Evolutionary conservation across 2,888 invertebrate genomes (phyloP).

Genomic region (Drosophila merina): DNA sequence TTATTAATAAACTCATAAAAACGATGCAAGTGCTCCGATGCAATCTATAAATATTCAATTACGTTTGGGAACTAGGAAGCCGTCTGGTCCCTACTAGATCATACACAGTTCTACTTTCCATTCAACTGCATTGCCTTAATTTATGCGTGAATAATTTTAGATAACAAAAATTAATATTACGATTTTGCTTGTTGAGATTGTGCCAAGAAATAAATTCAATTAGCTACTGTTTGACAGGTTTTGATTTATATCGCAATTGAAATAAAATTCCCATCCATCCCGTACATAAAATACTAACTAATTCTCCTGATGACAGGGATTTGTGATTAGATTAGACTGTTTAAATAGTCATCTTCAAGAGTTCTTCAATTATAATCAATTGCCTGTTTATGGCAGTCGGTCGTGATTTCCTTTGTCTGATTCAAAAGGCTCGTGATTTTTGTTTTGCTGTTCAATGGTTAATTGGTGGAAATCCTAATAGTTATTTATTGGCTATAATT

Average conservation of each 20-base stretch:
- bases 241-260: constrained; percentile 28
- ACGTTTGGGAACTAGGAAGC: constrained; percentile 53
- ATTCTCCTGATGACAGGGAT: neutral
- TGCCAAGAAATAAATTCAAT: constrained; percentile 29
- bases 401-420: constrained; percentile 28
- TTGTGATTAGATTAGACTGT: constrained; percentile 20
- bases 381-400: neutral
- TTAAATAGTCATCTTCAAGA: neutral
- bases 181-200: constrained; percentile 29
- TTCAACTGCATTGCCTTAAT: constrained; percentile 42
- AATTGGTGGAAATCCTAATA: constrained; percentile 9
- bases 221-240: constrained; percentile 19
- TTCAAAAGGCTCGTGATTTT: constrained; percentile 6
- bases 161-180: constrained; percentile 47
- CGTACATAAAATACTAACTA: constrained; percentile 6
- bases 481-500: constrained; percentile 36
- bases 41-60: constrained; percentile 62
- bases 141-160: constrained; percentile 56
- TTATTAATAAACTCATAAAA: constrained; percentile 50
- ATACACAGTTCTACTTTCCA: constrained; percentile 44
- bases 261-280: constrained; percentile 7
- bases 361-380: constrained; percentile 3
- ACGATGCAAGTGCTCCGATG: constrained; percentile 27
- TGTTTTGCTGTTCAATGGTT: neutral
- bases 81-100: constrained; percentile 4